Evolutionary conservation across 2,113 vertebrate genomes (phyloP).

Genomic region (Himantopus leucocephalus): DNA sequence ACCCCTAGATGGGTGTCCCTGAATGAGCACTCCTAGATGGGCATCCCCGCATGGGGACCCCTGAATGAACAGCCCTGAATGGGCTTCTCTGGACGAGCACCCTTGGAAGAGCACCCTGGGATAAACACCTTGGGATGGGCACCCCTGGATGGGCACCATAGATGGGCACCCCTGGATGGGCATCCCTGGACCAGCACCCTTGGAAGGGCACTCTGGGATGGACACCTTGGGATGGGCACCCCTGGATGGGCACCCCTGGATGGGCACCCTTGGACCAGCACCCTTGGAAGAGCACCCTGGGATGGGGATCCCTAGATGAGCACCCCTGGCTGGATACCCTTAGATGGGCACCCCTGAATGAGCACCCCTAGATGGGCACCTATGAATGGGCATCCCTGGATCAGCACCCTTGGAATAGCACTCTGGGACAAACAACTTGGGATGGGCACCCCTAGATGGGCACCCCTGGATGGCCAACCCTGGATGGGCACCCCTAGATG

Average conservation of each 20-base stretch:
- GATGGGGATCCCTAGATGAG: too few relatives aligned
- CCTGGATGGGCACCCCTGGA: rapidly evolving
- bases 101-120: too few relatives aligned
- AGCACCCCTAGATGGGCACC: too few relatives aligned
- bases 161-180: background rate
- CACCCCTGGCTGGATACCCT: rapidly evolving
- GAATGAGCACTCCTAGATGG: too few relatives aligned
- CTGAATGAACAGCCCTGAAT: background rate
- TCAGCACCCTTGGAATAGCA: rapidly evolving
- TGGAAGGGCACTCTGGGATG: too few relatives aligned
- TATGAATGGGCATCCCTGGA: background rate
- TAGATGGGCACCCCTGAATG: rapidly evolving
- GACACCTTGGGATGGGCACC: background rate
- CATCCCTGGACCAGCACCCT: too few relatives aligned
- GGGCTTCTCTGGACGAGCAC: too few relatives aligned
- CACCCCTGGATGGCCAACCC: background rate
- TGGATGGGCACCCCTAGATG: background rate
- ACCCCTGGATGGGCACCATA: too few relatives aligned
- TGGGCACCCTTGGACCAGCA: rapidly evolving
- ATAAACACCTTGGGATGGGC: too few relatives aligned
- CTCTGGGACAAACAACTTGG: rapidly evolving
- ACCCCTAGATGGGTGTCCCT: too few relatives aligned
- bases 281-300: rapidly evolving
- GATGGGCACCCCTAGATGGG: too few relatives aligned
- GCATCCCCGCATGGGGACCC: too few relatives aligned